Evolutionary conservation across 2,888 invertebrate species (phyloP), one percentile per base, ranked within the genome.

Genomic region (Malthinus flaveolus): DNA sequence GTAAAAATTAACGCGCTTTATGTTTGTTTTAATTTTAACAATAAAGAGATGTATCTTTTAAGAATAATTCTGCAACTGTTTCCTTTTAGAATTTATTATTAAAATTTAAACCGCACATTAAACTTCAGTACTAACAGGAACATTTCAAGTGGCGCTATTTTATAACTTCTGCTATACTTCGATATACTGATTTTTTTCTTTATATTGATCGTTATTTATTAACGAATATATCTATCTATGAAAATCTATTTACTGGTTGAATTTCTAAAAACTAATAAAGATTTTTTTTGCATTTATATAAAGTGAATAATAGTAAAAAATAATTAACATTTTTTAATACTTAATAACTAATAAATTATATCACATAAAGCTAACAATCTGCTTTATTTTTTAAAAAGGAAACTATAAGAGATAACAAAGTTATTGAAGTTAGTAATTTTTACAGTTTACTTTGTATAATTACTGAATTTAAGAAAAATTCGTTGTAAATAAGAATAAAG

Each of bases 141-240:
- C 71, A 69, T 67, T 58, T 68, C 68, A 68, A 68, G 63, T 69
- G 71, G 72, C 70, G 73, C 73, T 71, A 72, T 61, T 65, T 69
- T 65, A 66, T 69, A 45, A 71, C 67, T 72, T 67, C 72, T 74
- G 73, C 72, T 72, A 71, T 70, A 68, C 64, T 73, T 74, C 73
- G 73, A 74, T 74, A 74, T 74, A 75, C 70, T 73, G 72, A 71
- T 73, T 74, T 71, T n/a, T 69, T 74, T 70, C 59, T 47, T 67
- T 44, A 68, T 69, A 66, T 68, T 65, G 61, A 67, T 71, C 70
- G 68, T 72, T 60, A 61, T 61, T 58, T 56, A 50, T 57, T 62
- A 59, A 56, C 52, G 68, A 67, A 67, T 70, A 67, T 68, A 64
- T 69, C 73, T 72, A 73, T 59, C 73, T 74, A 73, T 68, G 70